A percentile compares a stretch with the other conserved stretches of the same genome.
Evolutionary conservation across 2,888 invertebrate species (phyloP).

Genomic region (Alloplasta piceator): DNA sequence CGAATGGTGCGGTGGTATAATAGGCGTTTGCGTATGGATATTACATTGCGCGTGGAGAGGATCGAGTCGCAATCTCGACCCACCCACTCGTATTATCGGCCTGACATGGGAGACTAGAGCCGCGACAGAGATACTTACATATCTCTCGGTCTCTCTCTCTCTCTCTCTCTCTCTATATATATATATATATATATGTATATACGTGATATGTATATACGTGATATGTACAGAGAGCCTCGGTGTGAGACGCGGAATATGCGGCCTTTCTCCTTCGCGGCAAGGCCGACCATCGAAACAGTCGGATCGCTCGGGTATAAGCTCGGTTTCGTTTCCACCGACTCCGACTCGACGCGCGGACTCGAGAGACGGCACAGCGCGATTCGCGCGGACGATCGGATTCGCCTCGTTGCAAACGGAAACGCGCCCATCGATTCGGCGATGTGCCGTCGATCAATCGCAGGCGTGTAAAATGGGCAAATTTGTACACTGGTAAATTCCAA

Average conservation of each 20-base stretch:
- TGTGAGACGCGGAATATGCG: constrained; percentile 57
- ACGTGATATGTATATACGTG: no score
- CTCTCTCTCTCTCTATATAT: no score
- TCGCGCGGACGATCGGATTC: constrained; percentile 8
- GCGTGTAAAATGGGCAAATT: no score
- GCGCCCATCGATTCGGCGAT: constrained; percentile 44
- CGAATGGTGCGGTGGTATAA: no score
- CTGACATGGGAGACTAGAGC: constrained; percentile 15
- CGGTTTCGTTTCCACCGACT: no score
- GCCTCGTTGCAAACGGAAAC: constrained; percentile 28
- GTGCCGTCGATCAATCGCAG: no score
- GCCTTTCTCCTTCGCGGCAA: constrained; percentile 69
- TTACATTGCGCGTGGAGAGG: constrained; percentile 54
- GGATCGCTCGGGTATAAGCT: constrained; percentile 20
- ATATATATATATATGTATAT: no score
- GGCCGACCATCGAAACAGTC: constrained; percentile 67
- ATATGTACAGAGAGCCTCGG: constrained; percentile 47
- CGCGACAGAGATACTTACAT: background rate
- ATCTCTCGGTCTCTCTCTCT: no score
- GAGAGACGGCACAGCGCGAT: no score
- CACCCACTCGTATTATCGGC: constrained; percentile 60
- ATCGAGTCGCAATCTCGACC: constrained; percentile 62
- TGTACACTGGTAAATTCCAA: no score
- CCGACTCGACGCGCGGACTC: no score
- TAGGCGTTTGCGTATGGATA: constrained; percentile 60